These are phyloP conservation scores for Lagenorhynchus albirostris DNA, from an alignment of 2,113 vertebrate genomes.

Conservation along the genomic window DNA sequence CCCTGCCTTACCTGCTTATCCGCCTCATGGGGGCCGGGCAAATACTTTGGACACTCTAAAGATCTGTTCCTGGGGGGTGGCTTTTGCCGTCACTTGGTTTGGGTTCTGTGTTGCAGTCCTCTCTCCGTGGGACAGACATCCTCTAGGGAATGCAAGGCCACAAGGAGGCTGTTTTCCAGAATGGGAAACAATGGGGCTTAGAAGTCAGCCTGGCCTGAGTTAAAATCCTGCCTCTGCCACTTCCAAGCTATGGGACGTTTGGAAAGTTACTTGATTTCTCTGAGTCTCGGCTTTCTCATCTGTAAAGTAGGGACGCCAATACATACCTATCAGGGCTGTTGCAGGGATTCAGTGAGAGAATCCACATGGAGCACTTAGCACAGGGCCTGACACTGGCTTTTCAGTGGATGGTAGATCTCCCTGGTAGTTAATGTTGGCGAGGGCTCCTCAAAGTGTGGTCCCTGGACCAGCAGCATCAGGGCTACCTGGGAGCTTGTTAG, in stretches of 20 bases:
- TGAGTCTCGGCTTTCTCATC: not conserved
- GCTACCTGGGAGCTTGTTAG: not conserved
- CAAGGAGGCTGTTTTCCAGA: not conserved
- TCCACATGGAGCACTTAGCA: not conserved
- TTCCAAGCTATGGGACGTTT: not conserved
- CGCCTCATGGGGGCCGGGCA: not conserved
- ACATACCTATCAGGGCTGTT: not conserved
- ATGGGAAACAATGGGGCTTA: not conserved
- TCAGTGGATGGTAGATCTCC: not conserved
- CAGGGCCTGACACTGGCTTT: not conserved
- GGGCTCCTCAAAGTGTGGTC: not conserved
- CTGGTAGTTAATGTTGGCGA: not conserved
- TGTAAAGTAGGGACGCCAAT: not conserved
- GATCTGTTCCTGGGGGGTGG: not conserved
- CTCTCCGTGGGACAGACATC: not conserved
- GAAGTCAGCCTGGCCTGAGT: not conserved
- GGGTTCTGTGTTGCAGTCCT: not conserved
- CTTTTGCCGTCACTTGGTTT: conserved; percentile 3
- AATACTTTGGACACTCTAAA: not conserved
- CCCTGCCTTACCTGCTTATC: not conserved
- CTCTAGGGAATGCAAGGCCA: not conserved
- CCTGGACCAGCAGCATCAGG: not conserved
- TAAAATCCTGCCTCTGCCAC: not conserved
- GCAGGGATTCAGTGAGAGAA: not conserved
- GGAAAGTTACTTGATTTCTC: not conserved